Conservation (phyloP, 2,113 vertebrate species). For the Perca schrenkii region DNA sequence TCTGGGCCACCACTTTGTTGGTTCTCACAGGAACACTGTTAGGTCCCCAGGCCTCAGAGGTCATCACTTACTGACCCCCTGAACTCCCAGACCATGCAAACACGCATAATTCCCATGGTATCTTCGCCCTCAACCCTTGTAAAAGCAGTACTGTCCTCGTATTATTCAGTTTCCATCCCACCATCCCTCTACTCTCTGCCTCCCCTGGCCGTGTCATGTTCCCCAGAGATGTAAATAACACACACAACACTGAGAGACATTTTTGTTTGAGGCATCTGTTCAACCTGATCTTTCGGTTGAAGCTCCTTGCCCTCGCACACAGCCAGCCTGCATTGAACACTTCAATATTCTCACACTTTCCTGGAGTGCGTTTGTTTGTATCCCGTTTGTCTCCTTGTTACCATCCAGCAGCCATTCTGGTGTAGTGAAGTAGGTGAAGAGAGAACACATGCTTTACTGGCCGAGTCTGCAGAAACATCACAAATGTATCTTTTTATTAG, state of each 20-base stretch:
- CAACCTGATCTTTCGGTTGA: not conserved
- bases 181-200: not conserved
- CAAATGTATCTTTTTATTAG: not conserved
- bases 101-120: slow-evolving; percentile 50
- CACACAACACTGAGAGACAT: not conserved
- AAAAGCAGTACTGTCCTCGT: slow-evolving; percentile 19
- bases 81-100: slow-evolving; percentile 37
- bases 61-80: slow-evolving; percentile 47
- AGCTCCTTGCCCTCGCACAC: not conserved
- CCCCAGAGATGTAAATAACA: not conserved
- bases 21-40: slow-evolving; percentile 69
- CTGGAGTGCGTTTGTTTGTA: not conserved
- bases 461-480: not conserved
- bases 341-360: not conserved
- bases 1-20: slow-evolving; percentile 50
- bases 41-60: slow-evolving; percentile 49
- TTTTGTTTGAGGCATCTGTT: slow-evolving; percentile 1
- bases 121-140: slow-evolving; percentile 29
- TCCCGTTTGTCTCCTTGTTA: not conserved
- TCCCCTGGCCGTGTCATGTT: not conserved
- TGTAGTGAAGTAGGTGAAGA: not conserved
- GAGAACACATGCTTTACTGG: not conserved
- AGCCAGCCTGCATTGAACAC: not conserved
- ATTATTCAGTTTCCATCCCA: slow-evolving; percentile 28
- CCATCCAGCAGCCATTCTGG: not conserved